phyloP scores from a whole-genome alignment of 2,113 vertebrate genomes.

The Scartelaos histophorus region DNA sequence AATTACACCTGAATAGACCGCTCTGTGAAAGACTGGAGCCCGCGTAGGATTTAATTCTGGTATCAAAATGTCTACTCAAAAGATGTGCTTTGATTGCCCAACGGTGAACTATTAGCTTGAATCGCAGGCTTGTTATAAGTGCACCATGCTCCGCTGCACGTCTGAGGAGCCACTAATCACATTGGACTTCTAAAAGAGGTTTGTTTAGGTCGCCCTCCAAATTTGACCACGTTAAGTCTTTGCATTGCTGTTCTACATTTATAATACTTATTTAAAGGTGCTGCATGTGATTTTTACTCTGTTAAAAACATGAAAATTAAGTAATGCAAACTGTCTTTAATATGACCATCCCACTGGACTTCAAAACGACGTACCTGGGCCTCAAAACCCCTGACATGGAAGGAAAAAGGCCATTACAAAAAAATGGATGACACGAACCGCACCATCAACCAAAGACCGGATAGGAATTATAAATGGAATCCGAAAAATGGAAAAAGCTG shows the following conservation, averaged over 20 bases:
- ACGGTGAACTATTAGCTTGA: conserved; percentile 42
- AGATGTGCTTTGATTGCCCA: conserved; percentile 22
- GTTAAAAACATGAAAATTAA: no score
- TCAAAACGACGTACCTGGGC: no score
- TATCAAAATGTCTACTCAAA: conserved; percentile 37
- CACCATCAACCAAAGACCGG: no score
- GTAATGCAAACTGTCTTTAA: no score
- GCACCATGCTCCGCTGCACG: conserved; percentile 33
- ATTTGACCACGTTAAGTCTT: neutral
- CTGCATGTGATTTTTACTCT: no score
- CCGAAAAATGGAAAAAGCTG: no score
- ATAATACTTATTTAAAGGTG: no score
- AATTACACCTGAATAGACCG: conserved; percentile 33
- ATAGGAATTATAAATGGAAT: no score
- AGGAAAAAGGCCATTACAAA: no score
- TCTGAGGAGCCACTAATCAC: conserved; percentile 48
- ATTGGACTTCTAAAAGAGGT: conserved; percentile 42
- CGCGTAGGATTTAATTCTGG: conserved; percentile 13
- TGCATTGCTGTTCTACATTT: neutral
- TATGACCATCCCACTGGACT: no score
- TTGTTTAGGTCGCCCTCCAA: conserved; percentile 42
- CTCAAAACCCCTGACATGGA: no score
- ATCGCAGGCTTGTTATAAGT: conserved; percentile 49
- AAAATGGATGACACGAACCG: no score
- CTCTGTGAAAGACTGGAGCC: conserved; percentile 10